Evolutionary conservation across 2,113 vertebrate genomes (phyloP).

Genomic region (Tragelaphus buxtoni): DNA sequence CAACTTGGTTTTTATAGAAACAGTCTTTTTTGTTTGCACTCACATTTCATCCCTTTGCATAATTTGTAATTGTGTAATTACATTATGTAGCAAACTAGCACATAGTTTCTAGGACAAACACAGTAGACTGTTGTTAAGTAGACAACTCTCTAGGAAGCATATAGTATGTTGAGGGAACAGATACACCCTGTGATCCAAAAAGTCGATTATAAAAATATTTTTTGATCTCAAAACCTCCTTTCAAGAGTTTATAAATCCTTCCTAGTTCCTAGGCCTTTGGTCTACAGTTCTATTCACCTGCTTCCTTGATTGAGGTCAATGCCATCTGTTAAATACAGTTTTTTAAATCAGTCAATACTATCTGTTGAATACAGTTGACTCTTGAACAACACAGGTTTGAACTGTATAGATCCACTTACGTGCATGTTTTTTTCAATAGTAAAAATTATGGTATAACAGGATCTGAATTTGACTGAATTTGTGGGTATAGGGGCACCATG

Average conservation of each 20-base stretch:
- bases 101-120: not conserved
- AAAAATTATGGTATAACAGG: not conserved
- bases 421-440: not conserved
- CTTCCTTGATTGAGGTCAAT: not conserved
- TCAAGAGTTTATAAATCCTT: not conserved
- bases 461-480: not conserved
- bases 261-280: not conserved
- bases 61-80: slow-evolving; percentile 9
- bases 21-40: not conserved
- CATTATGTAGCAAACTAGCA: not conserved
- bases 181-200: not conserved
- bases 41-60: not conserved
- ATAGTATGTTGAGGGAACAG: not conserved
- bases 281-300: not conserved
- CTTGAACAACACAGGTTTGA: not conserved
- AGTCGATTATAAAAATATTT: not conserved
- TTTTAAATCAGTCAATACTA: not conserved
- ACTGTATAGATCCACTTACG: not conserved
- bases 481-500: not conserved
- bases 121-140: not conserved
- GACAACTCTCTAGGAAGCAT: not conserved
- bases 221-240: not conserved
- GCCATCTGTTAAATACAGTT: not conserved
- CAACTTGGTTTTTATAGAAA: slow-evolving; percentile 9
- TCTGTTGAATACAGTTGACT: not conserved